These are phyloP conservation scores for Chaetogeoica ovagalla DNA, from an alignment of 2,888 invertebrate genomes.

Conservation along the genomic window DNA sequence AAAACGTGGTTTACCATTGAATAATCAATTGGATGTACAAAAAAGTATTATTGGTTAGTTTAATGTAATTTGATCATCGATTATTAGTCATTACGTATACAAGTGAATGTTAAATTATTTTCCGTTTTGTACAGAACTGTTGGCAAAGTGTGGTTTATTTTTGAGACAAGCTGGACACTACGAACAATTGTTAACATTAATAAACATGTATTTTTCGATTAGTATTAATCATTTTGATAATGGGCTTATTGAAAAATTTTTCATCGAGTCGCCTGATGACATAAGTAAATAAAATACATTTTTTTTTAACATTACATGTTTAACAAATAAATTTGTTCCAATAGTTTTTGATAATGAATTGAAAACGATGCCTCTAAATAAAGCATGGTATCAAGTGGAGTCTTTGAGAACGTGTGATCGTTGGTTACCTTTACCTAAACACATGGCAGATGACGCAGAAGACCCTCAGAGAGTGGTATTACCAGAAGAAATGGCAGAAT, in stretches of 20 bases:
- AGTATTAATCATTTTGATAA: slow-evolving; percentile 64
- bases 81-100: not conserved
- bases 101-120: not conserved
- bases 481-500: slow-evolving; percentile 68
- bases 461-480: slow-evolving; percentile 71
- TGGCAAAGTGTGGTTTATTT: slow-evolving; percentile 65
- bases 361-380: slow-evolving; percentile 67
- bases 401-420: slow-evolving; percentile 72
- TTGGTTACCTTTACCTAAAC: slow-evolving; percentile 65
- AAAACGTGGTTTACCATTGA: slow-evolving; percentile 29
- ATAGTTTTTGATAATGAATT: slow-evolving; percentile 35
- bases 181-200: slow-evolving; percentile 74
- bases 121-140: slow-evolving; percentile 58
- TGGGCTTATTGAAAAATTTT: slow-evolving; percentile 59
- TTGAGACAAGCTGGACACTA: slow-evolving; percentile 73
- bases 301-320: not conserved
- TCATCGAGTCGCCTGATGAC: slow-evolving; percentile 58
- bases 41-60: slow-evolving; percentile 44
- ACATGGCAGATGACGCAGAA: slow-evolving; percentile 60
- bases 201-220: slow-evolving; percentile 70
- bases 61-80: not conserved
- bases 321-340: not conserved
- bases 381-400: slow-evolving; percentile 76
- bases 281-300: slow-evolving; percentile 57
- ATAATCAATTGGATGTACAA: slow-evolving; percentile 28